Conservation (phyloP, 2,113 vertebrate genomes). For the Panthera uncia region DNA sequence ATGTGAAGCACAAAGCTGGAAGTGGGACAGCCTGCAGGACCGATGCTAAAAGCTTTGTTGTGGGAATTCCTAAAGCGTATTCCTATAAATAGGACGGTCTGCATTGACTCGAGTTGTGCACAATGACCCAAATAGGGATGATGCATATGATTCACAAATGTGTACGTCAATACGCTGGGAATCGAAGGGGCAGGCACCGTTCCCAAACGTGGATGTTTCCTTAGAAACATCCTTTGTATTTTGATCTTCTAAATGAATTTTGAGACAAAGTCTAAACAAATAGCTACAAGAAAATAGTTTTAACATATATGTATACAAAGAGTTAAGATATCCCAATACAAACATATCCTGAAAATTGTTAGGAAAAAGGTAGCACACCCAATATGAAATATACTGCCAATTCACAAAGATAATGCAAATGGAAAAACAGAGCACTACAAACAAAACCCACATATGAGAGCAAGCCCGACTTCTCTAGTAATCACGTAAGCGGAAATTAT, state of each 20-base stretch:
- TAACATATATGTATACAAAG: neutral
- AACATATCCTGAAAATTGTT: neutral
- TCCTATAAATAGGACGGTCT: slow-evolving; percentile 65
- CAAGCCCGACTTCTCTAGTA: neutral
- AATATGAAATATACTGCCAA: neutral
- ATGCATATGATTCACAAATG: slow-evolving; percentile 45
- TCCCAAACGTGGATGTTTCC: neutral
- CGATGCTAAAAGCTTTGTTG: slow-evolving; percentile 57
- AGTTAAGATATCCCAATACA: neutral
- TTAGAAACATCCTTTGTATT: neutral
- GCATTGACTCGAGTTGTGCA: slow-evolving; percentile 40
- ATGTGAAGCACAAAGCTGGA: neutral
- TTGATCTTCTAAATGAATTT: neutral
- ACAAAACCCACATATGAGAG: neutral
- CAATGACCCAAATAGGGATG: slow-evolving; percentile 71
- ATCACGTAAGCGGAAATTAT: neutral
- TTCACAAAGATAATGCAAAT: neutral
- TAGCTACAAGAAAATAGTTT: neutral
- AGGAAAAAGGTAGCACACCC: neutral
- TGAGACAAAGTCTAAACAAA: neutral
- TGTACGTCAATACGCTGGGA: neutral
- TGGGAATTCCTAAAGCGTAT: slow-evolving; percentile 62
- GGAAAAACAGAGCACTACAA: neutral
- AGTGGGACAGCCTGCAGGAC: slow-evolving; percentile 58
- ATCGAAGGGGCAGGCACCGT: fast-evolving